Percentiles rank a stretch among this genome's conserved stretches.
phyloP scores from a whole-genome alignment of 2,113 vertebrate genomes.

The Xerus inauris region DNA sequence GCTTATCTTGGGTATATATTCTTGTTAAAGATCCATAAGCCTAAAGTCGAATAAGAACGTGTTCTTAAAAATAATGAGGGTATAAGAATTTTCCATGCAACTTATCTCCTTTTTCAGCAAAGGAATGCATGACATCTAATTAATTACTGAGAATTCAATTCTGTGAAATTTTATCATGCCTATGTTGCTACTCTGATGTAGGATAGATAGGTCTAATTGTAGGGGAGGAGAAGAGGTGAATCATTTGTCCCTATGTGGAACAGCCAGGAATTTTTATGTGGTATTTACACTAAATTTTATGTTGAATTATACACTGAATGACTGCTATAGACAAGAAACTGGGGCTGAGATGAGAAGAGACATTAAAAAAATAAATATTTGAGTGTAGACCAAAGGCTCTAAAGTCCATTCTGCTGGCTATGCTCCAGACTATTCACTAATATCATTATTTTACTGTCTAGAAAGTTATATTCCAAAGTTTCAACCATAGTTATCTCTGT shows the following conservation, averaged over 20 bases:
- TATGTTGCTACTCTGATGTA: background rate
- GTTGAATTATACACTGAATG: conserved; percentile 26
- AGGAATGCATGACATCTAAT: background rate
- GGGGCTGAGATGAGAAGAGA: background rate
- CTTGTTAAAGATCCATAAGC: background rate
- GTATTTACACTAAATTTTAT: too few relatives aligned
- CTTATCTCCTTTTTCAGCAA: background rate
- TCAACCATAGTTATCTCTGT: background rate
- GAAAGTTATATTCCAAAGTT: background rate
- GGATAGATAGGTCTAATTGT: background rate
- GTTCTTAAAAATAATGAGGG: background rate
- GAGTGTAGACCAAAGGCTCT: background rate
- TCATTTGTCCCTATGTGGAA: conserved; percentile 9
- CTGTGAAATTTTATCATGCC: background rate
- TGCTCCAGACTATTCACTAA: background rate
- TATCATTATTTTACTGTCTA: background rate
- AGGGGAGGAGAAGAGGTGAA: background rate
- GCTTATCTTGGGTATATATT: conserved; percentile 9
- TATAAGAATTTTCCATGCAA: background rate
- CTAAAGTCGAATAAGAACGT: background rate
- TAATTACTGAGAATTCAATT: background rate
- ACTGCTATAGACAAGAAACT: background rate
- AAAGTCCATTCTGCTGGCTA: background rate
- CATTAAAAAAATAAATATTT: background rate
- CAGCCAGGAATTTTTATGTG: conserved; percentile 1